Conservation (phyloP, 1,140 invertebrate species). For the Drosophila varians region DNA sequence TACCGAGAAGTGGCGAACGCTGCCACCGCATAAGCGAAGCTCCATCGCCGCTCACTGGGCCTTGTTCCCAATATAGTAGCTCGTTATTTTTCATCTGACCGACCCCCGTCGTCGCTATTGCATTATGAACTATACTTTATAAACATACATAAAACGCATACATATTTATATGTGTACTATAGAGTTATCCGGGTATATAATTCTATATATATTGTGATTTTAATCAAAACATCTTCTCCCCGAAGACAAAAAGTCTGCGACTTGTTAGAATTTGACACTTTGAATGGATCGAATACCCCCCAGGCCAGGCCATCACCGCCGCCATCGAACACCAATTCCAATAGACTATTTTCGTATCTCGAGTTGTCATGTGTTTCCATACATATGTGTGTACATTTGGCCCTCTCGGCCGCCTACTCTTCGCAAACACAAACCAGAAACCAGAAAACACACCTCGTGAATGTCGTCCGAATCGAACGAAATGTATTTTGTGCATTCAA, state of each 20-base stretch:
- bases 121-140: conserved; percentile 40
- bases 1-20: conserved; percentile 71
- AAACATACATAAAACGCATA: conserved; percentile 29
- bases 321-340: conserved; percentile 56
- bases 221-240: conserved; percentile 72
- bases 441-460: conserved; percentile 21
- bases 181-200: conserved; percentile 55
- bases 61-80: conserved; percentile 1
- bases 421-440: conserved; percentile 7
- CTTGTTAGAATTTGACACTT: conserved; percentile 71
- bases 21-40: conserved; percentile 32
- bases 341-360: conserved; percentile 66
- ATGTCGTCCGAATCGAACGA: conserved; percentile 60
- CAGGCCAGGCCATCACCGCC: conserved; percentile 16
- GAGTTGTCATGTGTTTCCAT: conserved; percentile 57
- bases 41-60: not conserved
- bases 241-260: conserved; percentile 69
- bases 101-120: conserved; percentile 26
- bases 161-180: conserved; percentile 32
- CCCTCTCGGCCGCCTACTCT: conserved; percentile 50
- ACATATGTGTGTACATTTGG: conserved; percentile 56
- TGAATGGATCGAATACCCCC: conserved; percentile 44
- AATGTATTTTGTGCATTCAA: conserved; percentile 54
- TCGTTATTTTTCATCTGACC: conserved; percentile 35
- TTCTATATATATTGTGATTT: conserved; percentile 72